Conservation (phyloP, 2,888 invertebrate genomes). For the Byasa hedistus region DNA sequence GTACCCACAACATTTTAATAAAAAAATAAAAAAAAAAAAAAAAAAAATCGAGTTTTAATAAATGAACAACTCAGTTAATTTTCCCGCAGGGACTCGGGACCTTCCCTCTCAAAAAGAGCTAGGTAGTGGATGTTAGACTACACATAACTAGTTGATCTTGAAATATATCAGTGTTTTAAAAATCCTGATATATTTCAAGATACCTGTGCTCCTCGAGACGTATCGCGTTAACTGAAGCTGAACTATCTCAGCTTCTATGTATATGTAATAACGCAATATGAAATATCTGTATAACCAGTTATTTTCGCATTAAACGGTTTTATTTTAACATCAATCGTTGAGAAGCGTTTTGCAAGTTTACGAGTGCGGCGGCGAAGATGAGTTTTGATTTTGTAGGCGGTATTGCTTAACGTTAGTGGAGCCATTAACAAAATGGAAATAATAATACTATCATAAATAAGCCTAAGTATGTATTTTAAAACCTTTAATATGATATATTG, state of each 20-base stretch:
- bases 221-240: not conserved
- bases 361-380: conserved; percentile 16
- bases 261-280: conserved; percentile 6
- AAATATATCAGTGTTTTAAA: no score
- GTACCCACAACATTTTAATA: no score
- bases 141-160: no score
- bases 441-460: not conserved
- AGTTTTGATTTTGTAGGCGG: conserved; percentile 22
- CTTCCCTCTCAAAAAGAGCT: no score
- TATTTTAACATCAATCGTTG: conserved; percentile 20
- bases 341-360: conserved; percentile 26
- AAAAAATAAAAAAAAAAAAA: no score
- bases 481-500: not conserved
- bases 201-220: no score
- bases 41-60: no score
- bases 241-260: not conserved
- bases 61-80: no score
- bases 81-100: no score
- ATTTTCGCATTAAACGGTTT: conserved; percentile 21
- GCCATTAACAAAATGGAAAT: conserved; percentile 13
- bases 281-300: conserved; percentile 2
- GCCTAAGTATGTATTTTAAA: not conserved
- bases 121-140: no score
- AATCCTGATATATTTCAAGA: no score
- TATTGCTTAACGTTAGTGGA: conserved; percentile 13